Percentiles rank a stretch among this genome's conserved stretches.
Evolutionary conservation across 2,888 invertebrate genomes (phyloP).

Genomic region (Synanthedon andrenaeformis): DNA sequence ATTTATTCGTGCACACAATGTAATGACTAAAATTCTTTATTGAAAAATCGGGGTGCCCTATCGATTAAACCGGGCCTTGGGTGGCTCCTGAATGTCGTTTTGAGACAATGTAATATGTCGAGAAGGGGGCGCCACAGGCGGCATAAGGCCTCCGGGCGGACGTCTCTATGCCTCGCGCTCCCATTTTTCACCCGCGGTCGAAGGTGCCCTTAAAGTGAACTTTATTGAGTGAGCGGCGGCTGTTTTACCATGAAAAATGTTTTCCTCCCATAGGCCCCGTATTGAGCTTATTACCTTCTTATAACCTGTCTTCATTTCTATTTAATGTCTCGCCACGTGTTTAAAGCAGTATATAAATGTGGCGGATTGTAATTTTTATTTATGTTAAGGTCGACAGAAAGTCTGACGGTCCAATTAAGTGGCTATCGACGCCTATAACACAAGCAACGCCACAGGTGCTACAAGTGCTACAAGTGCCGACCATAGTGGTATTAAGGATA

Average conservation of each 20-base stretch:
- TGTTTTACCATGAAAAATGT: conserved; percentile 36
- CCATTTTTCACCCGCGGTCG: conserved; percentile 27
- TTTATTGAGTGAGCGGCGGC: conserved; percentile 42
- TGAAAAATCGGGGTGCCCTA: conserved; percentile 13
- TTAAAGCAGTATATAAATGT: background rate
- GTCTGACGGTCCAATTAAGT: no score
- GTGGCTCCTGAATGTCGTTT: conserved; percentile 16
- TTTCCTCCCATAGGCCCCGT: conserved; percentile 19
- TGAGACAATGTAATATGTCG: conserved; percentile 22
- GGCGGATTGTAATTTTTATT: no score
- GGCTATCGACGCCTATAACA: no score
- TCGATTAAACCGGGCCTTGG: conserved; percentile 26
- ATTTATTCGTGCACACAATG: no score
- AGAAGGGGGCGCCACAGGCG: conserved; percentile 4
- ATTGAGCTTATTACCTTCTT: conserved; percentile 2
- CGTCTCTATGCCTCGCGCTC: conserved; percentile 16
- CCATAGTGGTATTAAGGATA: no score
- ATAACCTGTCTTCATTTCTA: background rate
- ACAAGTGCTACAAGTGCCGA: no score
- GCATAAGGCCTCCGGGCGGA: conserved; percentile 7
- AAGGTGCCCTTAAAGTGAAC: conserved; percentile 37
- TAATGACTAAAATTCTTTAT: background rate
- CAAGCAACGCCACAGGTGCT: no score
- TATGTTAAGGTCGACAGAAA: no score
- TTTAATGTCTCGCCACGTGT: background rate